phyloP scores from a whole-genome alignment of 2,113 vertebrate species.

The Mungos mungo region DNA sequence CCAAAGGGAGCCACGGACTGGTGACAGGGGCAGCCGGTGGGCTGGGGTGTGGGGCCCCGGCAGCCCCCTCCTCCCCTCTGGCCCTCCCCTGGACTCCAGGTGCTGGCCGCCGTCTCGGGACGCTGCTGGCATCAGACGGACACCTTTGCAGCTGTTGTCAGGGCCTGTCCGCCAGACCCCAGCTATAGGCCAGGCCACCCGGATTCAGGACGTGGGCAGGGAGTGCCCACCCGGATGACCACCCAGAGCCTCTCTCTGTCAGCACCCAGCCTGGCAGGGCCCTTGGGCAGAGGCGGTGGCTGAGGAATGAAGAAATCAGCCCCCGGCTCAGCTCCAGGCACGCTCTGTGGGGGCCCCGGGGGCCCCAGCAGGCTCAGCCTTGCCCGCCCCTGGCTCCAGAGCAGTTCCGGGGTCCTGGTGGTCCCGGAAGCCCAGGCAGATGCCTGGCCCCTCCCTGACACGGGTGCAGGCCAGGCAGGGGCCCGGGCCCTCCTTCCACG shows the following conservation, averaged over 20 bases:
- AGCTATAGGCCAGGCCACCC: not conserved
- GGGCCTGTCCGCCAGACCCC: not conserved
- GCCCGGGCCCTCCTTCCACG: not conserved
- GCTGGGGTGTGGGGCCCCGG: not conserved
- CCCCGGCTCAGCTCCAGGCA: not conserved
- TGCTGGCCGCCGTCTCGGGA: not conserved
- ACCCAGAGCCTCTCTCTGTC: not conserved
- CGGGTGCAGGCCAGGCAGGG: not conserved
- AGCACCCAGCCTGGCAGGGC: not conserved
- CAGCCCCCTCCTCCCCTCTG: not conserved
- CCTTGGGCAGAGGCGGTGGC: not conserved
- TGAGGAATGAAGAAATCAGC: not conserved
- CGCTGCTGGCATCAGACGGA: rapidly evolving
- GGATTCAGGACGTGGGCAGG: not conserved
- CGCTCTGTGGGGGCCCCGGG: not conserved
- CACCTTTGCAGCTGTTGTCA: not conserved
- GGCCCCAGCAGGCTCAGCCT: not conserved
- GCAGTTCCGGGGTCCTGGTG: too few relatives aligned
- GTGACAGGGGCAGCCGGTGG: not conserved
- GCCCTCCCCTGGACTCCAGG: not conserved
- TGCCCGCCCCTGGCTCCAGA: not conserved
- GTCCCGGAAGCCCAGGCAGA: not conserved
- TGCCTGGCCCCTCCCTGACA: not conserved
- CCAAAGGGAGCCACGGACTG: rapidly evolving
- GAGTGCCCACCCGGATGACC: not conserved